A percentile compares a stretch with the other conserved stretches of the same genome.
Conservation (phyloP, 2,113 vertebrate species). For the Herpetotheres cachinnans region DNA sequence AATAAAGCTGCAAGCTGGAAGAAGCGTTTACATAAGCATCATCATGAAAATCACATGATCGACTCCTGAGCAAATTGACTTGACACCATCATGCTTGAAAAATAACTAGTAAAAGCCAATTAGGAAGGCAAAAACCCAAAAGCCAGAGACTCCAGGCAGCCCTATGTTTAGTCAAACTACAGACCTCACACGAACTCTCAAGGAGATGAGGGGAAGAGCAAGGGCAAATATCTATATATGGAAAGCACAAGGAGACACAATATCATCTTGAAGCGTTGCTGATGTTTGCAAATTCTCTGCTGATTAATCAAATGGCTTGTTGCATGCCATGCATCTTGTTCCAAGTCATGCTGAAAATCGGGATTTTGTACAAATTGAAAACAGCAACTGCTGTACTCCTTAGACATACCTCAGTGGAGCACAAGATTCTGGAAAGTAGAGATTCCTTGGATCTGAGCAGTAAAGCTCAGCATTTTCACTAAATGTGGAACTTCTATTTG, state of each 20-base stretch:
- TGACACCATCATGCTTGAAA: constrained; percentile 18
- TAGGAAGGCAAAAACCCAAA: neutral
- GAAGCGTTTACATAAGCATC: neutral
- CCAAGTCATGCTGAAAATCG: neutral
- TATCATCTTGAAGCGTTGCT: constrained; percentile 5
- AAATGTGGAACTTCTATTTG: neutral
- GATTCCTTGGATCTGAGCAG: neutral
- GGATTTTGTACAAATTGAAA: neutral
- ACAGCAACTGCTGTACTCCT: neutral
- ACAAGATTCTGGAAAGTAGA: neutral
- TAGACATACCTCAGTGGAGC: neutral
- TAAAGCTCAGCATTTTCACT: neutral
- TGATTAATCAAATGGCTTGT: constrained; percentile 21
- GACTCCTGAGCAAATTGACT: constrained; percentile 14
- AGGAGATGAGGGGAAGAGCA: neutral
- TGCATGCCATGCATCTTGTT: constrained; percentile 9
- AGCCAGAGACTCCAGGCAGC: neutral
- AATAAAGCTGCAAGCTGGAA: neutral
- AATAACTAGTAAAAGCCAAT: constrained; percentile 30
- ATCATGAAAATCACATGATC: neutral
- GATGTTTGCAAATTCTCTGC: constrained; percentile 40
- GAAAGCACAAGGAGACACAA: constrained; percentile 19
- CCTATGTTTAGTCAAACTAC: neutral
- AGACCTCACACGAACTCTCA: constrained; percentile 17
- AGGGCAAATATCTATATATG: constrained; percentile 30